Percentiles rank a stretch among this genome's conserved stretches.
phyloP scores from a whole-genome alignment of 2,888 invertebrate genomes.

The Stenurella melanura region DNA sequence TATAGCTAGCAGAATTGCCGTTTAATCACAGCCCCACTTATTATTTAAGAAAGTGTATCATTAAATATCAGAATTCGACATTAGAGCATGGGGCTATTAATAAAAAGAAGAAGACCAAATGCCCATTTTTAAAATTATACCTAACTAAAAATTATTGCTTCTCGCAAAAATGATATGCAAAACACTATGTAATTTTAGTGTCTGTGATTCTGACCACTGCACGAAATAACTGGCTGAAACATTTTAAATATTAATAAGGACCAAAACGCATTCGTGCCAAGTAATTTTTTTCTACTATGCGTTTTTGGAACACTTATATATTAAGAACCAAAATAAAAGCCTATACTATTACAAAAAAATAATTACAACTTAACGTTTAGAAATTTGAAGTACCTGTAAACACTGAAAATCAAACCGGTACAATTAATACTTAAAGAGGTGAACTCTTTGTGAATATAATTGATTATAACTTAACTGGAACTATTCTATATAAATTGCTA shows the following conservation, averaged over 20 bases:
- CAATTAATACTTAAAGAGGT: slow-evolving; percentile 19
- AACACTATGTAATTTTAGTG: slow-evolving; percentile 72
- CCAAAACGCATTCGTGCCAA: slow-evolving; percentile 71
- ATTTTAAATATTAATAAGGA: slow-evolving; percentile 71
- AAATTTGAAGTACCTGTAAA: slow-evolving; percentile 46
- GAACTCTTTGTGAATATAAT: slow-evolving; percentile 14
- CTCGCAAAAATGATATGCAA: slow-evolving; percentile 73
- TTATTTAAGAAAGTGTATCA: slow-evolving; percentile 63
- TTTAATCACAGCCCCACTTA: slow-evolving; percentile 65
- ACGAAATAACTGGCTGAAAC: slow-evolving; percentile 66
- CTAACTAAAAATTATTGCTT: slow-evolving; percentile 71
- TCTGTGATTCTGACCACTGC: slow-evolving; percentile 72
- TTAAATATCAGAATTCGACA: slow-evolving; percentile 65
- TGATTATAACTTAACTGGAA: slow-evolving; percentile 3
- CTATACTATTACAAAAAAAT: slow-evolving; percentile 42
- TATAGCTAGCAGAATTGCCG: slow-evolving; percentile 62
- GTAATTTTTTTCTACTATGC: slow-evolving; percentile 66
- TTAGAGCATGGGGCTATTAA: slow-evolving; percentile 64
- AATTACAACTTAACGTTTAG: slow-evolving; percentile 49
- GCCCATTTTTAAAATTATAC: slow-evolving; percentile 71
- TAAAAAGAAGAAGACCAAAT: slow-evolving; percentile 66
- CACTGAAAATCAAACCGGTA: slow-evolving; percentile 16
- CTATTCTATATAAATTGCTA: slow-evolving; percentile 29
- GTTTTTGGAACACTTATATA: slow-evolving; percentile 58
- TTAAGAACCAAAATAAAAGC: slow-evolving; percentile 47